These are phyloP conservation scores for Genyomyrus donnyi DNA, from an alignment of 2,113 vertebrate species.

Conservation along the genomic window DNA sequence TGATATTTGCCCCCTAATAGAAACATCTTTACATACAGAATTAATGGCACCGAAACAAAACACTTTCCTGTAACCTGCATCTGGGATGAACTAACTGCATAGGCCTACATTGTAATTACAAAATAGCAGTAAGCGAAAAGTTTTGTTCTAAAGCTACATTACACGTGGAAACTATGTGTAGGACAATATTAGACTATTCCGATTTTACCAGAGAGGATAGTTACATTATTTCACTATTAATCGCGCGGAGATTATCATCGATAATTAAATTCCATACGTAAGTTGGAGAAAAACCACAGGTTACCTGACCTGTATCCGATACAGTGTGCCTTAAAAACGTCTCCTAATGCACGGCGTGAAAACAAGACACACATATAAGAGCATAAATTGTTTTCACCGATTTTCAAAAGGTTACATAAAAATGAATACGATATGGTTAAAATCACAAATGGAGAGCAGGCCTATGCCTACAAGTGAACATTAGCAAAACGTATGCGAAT, in stretches of 20 bases:
- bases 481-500: background rate
- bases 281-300: background rate
- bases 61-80: background rate
- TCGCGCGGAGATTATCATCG: background rate
- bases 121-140: background rate
- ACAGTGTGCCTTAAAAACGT: background rate
- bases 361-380: background rate
- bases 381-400: background rate
- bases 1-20: background rate
- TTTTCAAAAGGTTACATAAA: background rate
- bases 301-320: background rate
- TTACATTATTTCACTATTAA: background rate
- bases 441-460: background rate
- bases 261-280: background rate
- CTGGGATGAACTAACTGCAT: background rate
- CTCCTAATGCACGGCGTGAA: background rate
- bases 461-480: background rate
- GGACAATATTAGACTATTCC: background rate
- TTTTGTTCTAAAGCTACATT: background rate
- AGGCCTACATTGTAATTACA: background rate
- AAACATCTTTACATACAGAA: background rate
- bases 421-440: background rate
- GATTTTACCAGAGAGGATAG: background rate
- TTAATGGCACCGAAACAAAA: background rate
- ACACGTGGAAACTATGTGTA: background rate